phyloP scores from a whole-genome alignment of 1,140 invertebrate species.

The Antheraea mylitta region DNA sequence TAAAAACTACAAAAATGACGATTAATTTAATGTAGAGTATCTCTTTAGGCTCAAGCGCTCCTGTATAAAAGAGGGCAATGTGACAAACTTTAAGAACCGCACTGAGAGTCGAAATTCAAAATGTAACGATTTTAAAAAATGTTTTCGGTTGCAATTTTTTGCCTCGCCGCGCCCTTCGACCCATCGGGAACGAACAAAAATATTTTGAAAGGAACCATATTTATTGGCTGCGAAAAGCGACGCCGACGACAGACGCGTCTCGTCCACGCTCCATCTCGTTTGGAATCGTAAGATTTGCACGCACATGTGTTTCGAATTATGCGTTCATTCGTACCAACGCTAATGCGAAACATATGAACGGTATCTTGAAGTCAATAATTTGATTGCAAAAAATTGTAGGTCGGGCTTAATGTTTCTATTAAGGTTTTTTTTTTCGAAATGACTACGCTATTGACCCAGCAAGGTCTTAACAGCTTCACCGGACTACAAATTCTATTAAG shows the following conservation, averaged over 20 bases:
- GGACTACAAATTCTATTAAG: no score
- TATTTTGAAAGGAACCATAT: slow-evolving; percentile 35
- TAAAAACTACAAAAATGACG: no score
- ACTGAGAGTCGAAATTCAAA: not conserved
- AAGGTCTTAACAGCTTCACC: no score
- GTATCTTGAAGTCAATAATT: no score
- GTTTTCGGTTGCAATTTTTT: slow-evolving; percentile 15
- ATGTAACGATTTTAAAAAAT: not conserved
- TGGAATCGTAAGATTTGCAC: not conserved
- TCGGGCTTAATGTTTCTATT: no score
- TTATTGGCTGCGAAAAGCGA: slow-evolving; percentile 31
- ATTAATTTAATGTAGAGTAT: no score
- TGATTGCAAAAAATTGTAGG: no score
- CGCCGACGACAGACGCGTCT: slow-evolving; percentile 17
- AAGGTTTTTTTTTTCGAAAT: no score
- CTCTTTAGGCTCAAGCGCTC: no score
- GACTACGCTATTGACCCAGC: no score
- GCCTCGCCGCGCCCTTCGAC: slow-evolving; percentile 1
- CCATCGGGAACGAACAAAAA: slow-evolving; percentile 13
- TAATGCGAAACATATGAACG: not conserved
- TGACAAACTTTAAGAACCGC: not conserved
- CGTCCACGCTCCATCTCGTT: not conserved
- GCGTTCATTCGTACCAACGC: not conserved
- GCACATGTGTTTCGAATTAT: not conserved
- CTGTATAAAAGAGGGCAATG: no score